Evolutionary conservation across 2,797 vertebrate species (phyloP).

Genomic region (Fistularia tabacaria): DNA sequence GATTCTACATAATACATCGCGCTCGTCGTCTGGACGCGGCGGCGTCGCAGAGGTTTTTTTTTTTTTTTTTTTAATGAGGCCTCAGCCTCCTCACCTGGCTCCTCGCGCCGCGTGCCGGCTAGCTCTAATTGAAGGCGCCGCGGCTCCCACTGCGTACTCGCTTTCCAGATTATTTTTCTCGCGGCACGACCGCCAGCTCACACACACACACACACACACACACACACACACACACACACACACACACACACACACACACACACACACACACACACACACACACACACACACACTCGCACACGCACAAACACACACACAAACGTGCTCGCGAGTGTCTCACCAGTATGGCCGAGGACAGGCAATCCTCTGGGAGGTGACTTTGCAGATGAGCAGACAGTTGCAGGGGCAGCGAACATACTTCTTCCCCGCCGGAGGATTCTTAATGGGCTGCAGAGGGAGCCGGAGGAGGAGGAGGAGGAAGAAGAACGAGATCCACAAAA

Average conservation of each 20-base stretch:
- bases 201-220: background rate
- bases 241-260: conserved; percentile 10
- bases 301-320: conserved; percentile 1
- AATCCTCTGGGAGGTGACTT: conserved; percentile 92
- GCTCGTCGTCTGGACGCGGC: too few species aligned
- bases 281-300: too few species aligned
- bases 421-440: conserved; percentile 91
- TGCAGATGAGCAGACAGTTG: conserved; percentile 95
- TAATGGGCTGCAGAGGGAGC: conserved; percentile 84
- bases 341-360: conserved; percentile 92
- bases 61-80: too few species aligned
- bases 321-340: conserved; percentile 64
- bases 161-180: too few species aligned
- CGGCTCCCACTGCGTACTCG: too few species aligned
- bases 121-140: too few species aligned
- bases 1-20: too few species aligned
- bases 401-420: conserved; percentile 94
- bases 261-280: background rate
- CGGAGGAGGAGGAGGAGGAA: conserved; percentile 26
- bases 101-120: too few species aligned
- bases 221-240: conserved; percentile 16
- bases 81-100: too few species aligned
- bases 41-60: too few species aligned
- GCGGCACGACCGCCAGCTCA: too few species aligned
- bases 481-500: conserved; percentile 22